A percentile compares a stretch with the other conserved stretches of the same genome.
Evolutionary conservation across 2,113 vertebrate genomes (phyloP).

Genomic region (Phyllopteryx taeniolatus): DNA sequence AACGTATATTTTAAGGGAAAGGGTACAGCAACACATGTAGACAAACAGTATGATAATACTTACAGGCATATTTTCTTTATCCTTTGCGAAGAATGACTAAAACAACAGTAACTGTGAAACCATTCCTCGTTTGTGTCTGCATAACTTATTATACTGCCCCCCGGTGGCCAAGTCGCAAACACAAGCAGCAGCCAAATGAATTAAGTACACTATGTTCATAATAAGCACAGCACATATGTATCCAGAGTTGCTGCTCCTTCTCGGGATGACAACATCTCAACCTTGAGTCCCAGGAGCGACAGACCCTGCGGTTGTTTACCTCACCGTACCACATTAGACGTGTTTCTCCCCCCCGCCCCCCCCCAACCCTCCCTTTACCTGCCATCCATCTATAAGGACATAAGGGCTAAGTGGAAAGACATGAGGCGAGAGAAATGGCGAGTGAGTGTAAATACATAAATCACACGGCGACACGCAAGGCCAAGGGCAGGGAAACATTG

Average conservation of each 20-base stretch:
- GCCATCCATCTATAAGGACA: slow-evolving; percentile 43
- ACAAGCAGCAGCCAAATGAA: too few relatives aligned
- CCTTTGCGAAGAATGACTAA: too few relatives aligned
- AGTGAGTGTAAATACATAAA: slow-evolving; percentile 58
- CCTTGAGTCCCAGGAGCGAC: slow-evolving; percentile 17
- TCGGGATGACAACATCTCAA: slow-evolving; percentile 43
- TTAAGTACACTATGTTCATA: neutral
- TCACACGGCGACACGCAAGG: neutral
- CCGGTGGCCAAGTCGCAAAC: too few relatives aligned
- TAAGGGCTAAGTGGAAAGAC: slow-evolving; percentile 3
- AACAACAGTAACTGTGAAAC: too few relatives aligned
- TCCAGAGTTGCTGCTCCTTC: neutral
- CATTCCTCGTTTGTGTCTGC: too few relatives aligned
- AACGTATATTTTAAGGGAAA: too few relatives aligned
- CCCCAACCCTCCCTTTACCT: neutral
- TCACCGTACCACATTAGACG: slow-evolving; percentile 39
- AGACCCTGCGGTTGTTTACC: slow-evolving; percentile 44
- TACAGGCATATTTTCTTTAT: too few relatives aligned
- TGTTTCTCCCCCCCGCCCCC: slow-evolving; percentile 3
- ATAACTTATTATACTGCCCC: too few relatives aligned
- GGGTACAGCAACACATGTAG: too few relatives aligned
- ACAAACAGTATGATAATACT: too few relatives aligned
- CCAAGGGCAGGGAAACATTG: neutral
- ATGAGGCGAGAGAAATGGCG: slow-evolving; percentile 25
- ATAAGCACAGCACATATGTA: slow-evolving; percentile 22